phyloP scores from a whole-genome alignment of 1,140 invertebrate genomes.

The Trachymyrmex septentrionalis region DNA sequence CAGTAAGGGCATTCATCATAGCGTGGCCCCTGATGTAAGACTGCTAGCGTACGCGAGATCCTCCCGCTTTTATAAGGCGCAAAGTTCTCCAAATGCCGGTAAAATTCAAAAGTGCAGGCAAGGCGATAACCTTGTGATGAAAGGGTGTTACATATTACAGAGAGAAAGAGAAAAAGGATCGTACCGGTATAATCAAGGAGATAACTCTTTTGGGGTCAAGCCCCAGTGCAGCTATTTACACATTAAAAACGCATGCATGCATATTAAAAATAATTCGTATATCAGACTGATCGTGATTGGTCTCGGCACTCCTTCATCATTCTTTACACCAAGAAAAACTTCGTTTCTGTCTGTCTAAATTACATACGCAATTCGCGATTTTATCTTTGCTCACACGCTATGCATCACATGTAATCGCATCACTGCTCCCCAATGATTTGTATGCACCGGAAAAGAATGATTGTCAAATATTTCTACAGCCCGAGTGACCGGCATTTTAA shows the following conservation, averaged over 20 bases:
- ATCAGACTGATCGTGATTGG: conserved; percentile 2
- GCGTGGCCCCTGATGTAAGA: conserved; percentile 76
- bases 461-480: neutral
- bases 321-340: neutral
- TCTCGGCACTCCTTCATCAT: neutral
- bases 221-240: conserved; percentile 5
- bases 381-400: neutral
- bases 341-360: neutral
- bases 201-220: conserved; percentile 79
- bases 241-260: conserved; percentile 9
- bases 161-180: conserved; percentile 2
- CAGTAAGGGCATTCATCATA: conserved; percentile 76
- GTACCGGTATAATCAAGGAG: conserved; percentile 74
- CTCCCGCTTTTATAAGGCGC: conserved; percentile 82
- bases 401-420: neutral
- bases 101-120: conserved; percentile 75
- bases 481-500: neutral
- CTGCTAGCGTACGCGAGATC: conserved; percentile 73
- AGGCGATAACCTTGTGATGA: conserved; percentile 81
- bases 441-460: neutral
- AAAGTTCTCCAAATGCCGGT: conserved; percentile 74
- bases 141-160: conserved; percentile 72
- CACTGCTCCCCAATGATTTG: neutral
- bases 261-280: conserved; percentile 57
- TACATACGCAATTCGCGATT: neutral